Evolutionary conservation across 2,113 vertebrate genomes (phyloP).

Genomic region (Lota lota): DNA sequence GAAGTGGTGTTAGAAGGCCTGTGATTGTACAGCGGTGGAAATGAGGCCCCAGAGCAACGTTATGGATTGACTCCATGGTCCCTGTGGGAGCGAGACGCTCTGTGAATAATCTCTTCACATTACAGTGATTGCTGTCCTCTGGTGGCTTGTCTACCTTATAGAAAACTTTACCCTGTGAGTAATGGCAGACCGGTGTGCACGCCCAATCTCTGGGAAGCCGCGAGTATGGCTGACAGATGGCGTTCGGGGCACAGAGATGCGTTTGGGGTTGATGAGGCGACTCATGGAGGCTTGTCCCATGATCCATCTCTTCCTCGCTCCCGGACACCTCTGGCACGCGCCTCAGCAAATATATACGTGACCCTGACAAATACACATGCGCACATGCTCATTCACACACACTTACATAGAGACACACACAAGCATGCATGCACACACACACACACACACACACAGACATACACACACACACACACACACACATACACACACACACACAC

Average conservation of each 20-base stretch:
- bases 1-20: too few species aligned
- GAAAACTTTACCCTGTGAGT: conserved; percentile 47
- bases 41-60: conserved; percentile 21
- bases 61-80: conserved; percentile 37
- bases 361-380: not conserved
- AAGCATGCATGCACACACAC: not conserved
- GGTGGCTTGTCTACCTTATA: not conserved
- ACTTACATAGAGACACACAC: not conserved
- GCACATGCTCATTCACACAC: not conserved
- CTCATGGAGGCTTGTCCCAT: conserved; percentile 69
- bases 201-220: conserved; percentile 57
- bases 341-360: conserved; percentile 52
- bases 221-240: conserved; percentile 63
- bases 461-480: too few species aligned
- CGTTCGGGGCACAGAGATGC: conserved; percentile 65
- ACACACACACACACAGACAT: too few species aligned
- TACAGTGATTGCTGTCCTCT: not conserved
- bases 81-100: conserved; percentile 31
- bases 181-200: conserved; percentile 50
- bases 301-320: conserved; percentile 69
- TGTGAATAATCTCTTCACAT: conserved; percentile 40
- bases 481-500: too few species aligned
- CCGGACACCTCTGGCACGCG: conserved; percentile 61
- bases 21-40: too few species aligned
- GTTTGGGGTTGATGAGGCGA: conserved; percentile 78